Evolutionary conservation across 2,113 vertebrate genomes (phyloP).

Genomic region (Neogobius melanostomus): DNA sequence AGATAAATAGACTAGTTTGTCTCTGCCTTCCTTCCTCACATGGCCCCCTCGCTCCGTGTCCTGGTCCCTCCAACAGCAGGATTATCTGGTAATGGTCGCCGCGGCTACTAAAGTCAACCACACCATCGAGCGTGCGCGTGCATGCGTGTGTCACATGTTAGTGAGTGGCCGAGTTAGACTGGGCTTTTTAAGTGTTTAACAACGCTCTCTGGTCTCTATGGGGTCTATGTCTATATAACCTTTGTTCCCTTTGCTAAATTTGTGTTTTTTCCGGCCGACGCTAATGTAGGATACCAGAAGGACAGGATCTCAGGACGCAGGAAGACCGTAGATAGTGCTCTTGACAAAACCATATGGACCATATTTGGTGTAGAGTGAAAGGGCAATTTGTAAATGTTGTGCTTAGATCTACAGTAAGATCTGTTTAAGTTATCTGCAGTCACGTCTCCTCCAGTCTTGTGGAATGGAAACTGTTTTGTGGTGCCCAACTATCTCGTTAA

Average conservation of each 20-base stretch:
- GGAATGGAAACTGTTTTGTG: no score
- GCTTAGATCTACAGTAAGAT: no score
- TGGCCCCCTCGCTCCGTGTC: constrained; percentile 33
- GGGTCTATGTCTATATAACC: constrained; percentile 62
- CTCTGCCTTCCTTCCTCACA: constrained; percentile 47
- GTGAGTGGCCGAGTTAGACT: constrained; percentile 40
- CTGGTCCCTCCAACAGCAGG: constrained; percentile 53
- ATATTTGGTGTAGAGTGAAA: not conserved
- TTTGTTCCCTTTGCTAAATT: constrained; percentile 62
- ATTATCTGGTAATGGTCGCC: constrained; percentile 69
- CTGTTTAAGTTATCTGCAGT: no score
- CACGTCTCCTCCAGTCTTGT: no score
- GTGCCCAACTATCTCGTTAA: no score
- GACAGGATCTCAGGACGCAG: not conserved
- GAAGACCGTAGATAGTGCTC: constrained; percentile 49
- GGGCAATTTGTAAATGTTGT: not conserved
- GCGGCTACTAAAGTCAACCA: constrained; percentile 55
- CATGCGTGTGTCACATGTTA: constrained; percentile 36
- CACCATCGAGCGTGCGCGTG: constrained; percentile 28
- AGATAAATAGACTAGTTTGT: constrained; percentile 87
- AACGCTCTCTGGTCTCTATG: constrained; percentile 42
- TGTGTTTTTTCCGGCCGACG: constrained; percentile 69
- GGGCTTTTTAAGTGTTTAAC: constrained; percentile 64
- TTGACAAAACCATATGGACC: constrained; percentile 28
- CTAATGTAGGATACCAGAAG: constrained; percentile 71